Percentiles rank a stretch among this genome's conserved stretches.
phyloP scores from a whole-genome alignment of 2,113 vertebrate species.

The Rhadina sibilatrix region DNA sequence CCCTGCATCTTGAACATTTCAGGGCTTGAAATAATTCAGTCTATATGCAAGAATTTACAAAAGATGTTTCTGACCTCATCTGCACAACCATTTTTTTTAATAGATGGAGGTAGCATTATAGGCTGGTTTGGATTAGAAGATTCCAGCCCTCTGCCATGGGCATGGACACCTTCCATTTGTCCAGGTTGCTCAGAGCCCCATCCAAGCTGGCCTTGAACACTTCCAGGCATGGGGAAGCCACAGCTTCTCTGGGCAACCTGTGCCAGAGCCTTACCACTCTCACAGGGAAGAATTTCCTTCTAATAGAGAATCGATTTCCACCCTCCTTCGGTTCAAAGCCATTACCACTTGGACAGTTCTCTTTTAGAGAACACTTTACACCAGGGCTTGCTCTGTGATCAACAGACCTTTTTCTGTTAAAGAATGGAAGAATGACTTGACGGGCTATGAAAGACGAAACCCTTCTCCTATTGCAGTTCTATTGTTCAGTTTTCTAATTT shows the following conservation, averaged over 20 bases:
- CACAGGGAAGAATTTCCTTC: neutral
- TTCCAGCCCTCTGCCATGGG: neutral
- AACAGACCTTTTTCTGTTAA: neutral
- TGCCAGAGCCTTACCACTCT: no score
- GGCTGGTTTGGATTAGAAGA: neutral
- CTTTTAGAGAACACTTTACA: neutral
- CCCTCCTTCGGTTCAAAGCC: neutral
- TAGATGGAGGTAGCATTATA: neutral
- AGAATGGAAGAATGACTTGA: neutral
- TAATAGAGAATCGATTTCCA: neutral
- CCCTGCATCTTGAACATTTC: neutral
- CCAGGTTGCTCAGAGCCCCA: neutral
- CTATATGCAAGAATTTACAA: neutral
- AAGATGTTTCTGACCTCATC: neutral
- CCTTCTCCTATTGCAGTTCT: neutral
- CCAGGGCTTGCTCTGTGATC: neutral
- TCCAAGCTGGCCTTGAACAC: neutral
- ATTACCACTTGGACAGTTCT: neutral
- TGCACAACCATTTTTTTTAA: neutral
- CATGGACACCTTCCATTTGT: neutral
- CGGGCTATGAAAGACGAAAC: neutral
- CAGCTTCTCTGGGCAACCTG: neutral
- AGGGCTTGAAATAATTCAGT: constrained; percentile 14
- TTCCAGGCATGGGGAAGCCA: neutral
- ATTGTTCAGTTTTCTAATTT: constrained; percentile 49